These are phyloP conservation scores for Cercopithecus hamlyni DNA, from an alignment of 2,797 vertebrate genomes.

Conservation along the genomic window DNA sequence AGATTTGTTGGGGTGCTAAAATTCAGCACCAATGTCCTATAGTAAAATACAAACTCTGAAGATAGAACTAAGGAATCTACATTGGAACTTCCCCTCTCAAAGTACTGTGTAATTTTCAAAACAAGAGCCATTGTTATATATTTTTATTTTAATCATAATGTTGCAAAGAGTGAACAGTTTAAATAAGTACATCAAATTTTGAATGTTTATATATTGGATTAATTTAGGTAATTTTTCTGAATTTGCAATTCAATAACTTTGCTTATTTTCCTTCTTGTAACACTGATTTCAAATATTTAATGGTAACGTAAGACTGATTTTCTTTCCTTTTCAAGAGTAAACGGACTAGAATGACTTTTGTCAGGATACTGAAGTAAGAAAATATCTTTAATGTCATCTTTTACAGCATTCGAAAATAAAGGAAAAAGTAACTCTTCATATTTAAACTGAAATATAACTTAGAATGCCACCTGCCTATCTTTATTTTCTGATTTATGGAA, in stretches of 20 bases:
- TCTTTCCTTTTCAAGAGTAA: conserved; percentile 70
- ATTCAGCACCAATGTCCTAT: neutral
- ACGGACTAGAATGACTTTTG: conserved; percentile 51
- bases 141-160: neutral
- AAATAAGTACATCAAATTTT: neutral
- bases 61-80: neutral
- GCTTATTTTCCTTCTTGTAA: conserved; percentile 43
- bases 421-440: neutral
- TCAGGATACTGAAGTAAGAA: neutral
- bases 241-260: neutral
- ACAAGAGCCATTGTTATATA: neutral
- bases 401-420: neutral
- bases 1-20: too few relatives aligned
- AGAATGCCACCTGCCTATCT: neutral
- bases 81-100: neutral
- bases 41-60: neutral
- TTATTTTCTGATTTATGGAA: neutral
- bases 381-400: neutral
- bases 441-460: neutral
- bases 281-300: conserved; percentile 66
- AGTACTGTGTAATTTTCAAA: neutral
- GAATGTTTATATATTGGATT: neutral
- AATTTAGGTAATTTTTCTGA: neutral
- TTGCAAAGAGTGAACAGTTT: neutral
- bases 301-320: conserved; percentile 14